A percentile compares a stretch with the other conserved stretches of the same genome.
Evolutionary conservation across 2,113 vertebrate genomes (phyloP).

Genomic region (Mirounga angustirostris): DNA sequence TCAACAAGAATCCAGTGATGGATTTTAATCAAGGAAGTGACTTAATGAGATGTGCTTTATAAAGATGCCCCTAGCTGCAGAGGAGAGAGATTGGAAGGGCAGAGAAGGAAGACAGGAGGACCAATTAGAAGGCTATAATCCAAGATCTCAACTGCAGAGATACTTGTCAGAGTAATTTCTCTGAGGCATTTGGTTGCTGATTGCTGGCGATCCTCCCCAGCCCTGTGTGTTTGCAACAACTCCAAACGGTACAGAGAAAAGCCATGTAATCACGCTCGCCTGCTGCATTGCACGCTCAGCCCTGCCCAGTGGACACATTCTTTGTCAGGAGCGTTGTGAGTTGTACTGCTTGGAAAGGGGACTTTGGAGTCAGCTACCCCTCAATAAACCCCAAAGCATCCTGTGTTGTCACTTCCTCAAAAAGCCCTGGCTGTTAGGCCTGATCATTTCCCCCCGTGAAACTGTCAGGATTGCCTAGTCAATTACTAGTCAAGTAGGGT

Average conservation of each 20-base stretch:
- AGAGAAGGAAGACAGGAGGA: slow-evolving; percentile 1
- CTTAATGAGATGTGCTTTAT: neutral
- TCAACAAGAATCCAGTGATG: neutral
- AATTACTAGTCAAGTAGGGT: slow-evolving; percentile 75
- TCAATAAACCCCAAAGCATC: neutral
- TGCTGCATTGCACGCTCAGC: neutral
- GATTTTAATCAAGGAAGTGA: slow-evolving; percentile 51
- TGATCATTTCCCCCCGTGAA: slow-evolving; percentile 9
- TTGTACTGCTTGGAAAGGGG: neutral
- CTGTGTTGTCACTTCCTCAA: neutral
- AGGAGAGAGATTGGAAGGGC: slow-evolving; percentile 19
- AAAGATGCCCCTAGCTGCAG: neutral
- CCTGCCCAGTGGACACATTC: neutral
- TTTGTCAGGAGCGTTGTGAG: neutral
- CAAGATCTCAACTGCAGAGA: neutral
- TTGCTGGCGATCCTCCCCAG: slow-evolving; percentile 51
- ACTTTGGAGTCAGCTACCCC: neutral
- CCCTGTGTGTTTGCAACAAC: neutral
- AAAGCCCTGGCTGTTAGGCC: neutral
- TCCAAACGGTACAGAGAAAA: neutral
- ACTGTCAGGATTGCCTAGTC: slow-evolving; percentile 28
- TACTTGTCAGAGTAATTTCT: slow-evolving; percentile 62
- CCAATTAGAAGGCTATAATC: slow-evolving; percentile 57
- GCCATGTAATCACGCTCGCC: slow-evolving; percentile 31
- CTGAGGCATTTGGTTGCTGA: slow-evolving; percentile 49